These are phyloP conservation scores for Zosterops japonicus DNA, from an alignment of 2,113 vertebrate genomes.

Conservation along the genomic window DNA sequence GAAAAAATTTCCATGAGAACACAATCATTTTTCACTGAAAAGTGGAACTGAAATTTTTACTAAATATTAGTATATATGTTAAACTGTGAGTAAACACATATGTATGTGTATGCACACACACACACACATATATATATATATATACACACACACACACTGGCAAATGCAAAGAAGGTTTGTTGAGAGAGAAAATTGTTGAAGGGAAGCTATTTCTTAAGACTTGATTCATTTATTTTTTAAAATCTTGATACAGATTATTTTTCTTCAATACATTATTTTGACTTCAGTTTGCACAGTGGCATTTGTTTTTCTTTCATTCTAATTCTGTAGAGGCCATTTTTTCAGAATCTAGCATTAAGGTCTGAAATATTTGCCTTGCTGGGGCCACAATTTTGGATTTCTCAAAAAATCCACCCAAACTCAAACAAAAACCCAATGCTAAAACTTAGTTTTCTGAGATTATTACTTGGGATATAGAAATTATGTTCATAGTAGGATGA, in stretches of 20 bases:
- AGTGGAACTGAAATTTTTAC: neutral
- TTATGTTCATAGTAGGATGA: neutral
- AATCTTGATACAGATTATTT: neutral
- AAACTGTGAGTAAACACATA: neutral
- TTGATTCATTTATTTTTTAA: neutral
- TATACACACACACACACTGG: accelerated
- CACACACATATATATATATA: no score
- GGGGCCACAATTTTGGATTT: neutral
- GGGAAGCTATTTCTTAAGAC: neutral
- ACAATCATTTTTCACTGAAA: neutral
- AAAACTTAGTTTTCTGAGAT: neutral
- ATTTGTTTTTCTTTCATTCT: neutral
- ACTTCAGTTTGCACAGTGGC: neutral
- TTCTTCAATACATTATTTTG: neutral
- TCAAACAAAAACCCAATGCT: neutral
- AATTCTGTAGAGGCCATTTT: neutral
- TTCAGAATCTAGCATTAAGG: neutral
- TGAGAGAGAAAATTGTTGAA: neutral
- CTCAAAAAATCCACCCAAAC: neutral
- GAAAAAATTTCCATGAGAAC: neutral
- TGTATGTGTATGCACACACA: neutral
- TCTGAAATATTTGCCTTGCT: neutral
- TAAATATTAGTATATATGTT: neutral
- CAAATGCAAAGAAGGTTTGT: neutral
- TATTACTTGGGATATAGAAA: neutral